Percentiles rank a stretch among this genome's conserved stretches.
phyloP scores from a whole-genome alignment of 2,888 invertebrate species.

The Macrosoma leucophasiata region DNA sequence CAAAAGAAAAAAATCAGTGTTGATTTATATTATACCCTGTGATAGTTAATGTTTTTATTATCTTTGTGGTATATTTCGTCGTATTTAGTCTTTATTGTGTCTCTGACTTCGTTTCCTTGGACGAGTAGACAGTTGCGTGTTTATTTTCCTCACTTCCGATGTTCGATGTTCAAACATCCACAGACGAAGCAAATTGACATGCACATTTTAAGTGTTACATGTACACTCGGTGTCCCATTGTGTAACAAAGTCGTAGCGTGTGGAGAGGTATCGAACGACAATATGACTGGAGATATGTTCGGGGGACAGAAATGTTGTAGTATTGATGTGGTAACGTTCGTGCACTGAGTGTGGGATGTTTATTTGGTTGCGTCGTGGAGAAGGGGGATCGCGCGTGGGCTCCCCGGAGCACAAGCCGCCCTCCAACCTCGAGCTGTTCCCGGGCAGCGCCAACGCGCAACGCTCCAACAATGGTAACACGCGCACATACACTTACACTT shows the following conservation, averaged over 20 bases:
- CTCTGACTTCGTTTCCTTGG: slow-evolving; percentile 32
- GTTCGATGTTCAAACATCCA: slow-evolving; percentile 38
- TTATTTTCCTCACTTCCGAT: slow-evolving; percentile 39
- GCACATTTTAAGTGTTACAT: slow-evolving; percentile 35
- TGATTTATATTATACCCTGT: too few relatives aligned
- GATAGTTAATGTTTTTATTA: slow-evolving; percentile 13
- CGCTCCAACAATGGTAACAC: slow-evolving; percentile 89
- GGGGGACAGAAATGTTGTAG: slow-evolving; percentile 2
- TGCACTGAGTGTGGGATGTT: slow-evolving; percentile 41
- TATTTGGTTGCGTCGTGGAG: slow-evolving; percentile 50
- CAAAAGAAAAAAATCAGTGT: too few relatives aligned
- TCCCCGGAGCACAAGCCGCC: slow-evolving; percentile 83
- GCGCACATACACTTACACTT: slow-evolving; percentile 29
- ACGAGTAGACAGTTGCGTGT: slow-evolving; percentile 40
- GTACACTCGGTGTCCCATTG: too few relatives aligned
- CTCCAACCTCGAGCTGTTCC: slow-evolving; percentile 82
- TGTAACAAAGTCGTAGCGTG: too few relatives aligned
- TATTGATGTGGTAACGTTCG: too few relatives aligned
- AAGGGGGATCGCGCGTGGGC: slow-evolving; percentile 71
- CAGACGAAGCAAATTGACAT: slow-evolving; percentile 37
- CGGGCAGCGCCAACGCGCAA: slow-evolving; percentile 76
- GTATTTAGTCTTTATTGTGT: slow-evolving; percentile 27
- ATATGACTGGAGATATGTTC: too few relatives aligned
- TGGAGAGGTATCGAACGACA: too few relatives aligned
- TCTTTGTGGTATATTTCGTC: slow-evolving; percentile 17